Percentiles rank a stretch among this genome's conserved stretches.
Evolutionary conservation across 2,113 vertebrate genomes (phyloP).

Genomic region (Cephalopterus ornatus): DNA sequence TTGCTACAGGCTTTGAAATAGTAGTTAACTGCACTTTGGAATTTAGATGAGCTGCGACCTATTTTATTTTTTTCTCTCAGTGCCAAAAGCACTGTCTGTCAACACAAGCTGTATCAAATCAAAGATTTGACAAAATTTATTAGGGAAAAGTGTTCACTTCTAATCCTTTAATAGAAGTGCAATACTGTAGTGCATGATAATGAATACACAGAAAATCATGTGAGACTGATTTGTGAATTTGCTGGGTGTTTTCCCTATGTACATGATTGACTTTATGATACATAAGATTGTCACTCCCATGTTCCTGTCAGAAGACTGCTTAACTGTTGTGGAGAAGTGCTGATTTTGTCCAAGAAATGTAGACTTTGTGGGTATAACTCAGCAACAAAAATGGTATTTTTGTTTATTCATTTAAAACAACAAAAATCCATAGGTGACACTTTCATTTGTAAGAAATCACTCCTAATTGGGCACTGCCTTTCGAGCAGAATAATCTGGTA

Average conservation of each 20-base stretch:
- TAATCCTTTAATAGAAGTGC: not conserved
- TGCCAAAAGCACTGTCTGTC: not conserved
- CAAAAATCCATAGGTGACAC: not conserved
- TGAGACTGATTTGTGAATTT: not conserved
- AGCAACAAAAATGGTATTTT: not conserved
- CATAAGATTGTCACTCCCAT: not conserved
- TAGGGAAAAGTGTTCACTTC: not conserved
- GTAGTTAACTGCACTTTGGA: constrained; percentile 15
- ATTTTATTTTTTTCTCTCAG: not conserved
- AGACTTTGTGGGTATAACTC: not conserved
- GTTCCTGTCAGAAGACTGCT: not conserved
- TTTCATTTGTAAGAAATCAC: not conserved
- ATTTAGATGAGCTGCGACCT: constrained; percentile 37
- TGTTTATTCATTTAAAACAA: not conserved
- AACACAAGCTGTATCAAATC: not conserved
- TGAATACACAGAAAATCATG: not conserved
- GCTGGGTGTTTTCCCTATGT: not conserved
- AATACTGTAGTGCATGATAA: not conserved
- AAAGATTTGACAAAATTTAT: not conserved
- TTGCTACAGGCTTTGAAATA: constrained; percentile 46
- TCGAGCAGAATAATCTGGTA: not conserved
- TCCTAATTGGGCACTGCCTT: not conserved
- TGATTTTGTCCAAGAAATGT: not conserved
- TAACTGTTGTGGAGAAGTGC: not conserved
- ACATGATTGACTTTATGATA: not conserved